These are phyloP conservation scores for Brachyalestes nurse DNA, from an alignment of 2,797 vertebrate species.

Conservation along the genomic window DNA sequence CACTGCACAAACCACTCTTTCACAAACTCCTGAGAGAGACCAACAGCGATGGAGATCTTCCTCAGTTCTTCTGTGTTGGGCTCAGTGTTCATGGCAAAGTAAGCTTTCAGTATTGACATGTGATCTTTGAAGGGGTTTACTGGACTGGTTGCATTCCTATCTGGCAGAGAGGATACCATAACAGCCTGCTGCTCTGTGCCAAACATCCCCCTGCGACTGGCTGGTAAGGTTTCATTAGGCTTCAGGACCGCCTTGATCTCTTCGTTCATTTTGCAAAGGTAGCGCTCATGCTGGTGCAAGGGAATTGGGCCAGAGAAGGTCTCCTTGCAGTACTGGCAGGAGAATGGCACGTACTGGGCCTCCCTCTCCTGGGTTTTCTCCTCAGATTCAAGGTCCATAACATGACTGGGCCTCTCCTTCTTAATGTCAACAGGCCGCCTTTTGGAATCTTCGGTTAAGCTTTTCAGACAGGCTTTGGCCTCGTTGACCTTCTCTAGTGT, in stretches of 20 bases:
- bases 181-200: conserved; percentile 84
- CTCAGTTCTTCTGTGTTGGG: conserved; percentile 96
- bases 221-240: conserved; percentile 84
- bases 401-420: conserved; percentile 86
- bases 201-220: conserved; percentile 78
- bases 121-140: conserved; percentile 91
- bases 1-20: conserved; percentile 95
- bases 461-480: conserved; percentile 92
- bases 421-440: conserved; percentile 87
- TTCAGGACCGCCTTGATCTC: conserved; percentile 96
- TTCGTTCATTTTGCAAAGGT: conserved; percentile 97
- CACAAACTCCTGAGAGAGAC: conserved; percentile 96
- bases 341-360: conserved; percentile 86
- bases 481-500: conserved; percentile 95
- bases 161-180: conserved; percentile 86
- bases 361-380: conserved; percentile 88
- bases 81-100: conserved; percentile 95
- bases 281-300: conserved; percentile 96
- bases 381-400: conserved; percentile 82
- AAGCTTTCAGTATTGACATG: conserved; percentile 93
- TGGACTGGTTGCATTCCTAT: conserved; percentile 86
- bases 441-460: conserved; percentile 88
- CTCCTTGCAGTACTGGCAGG: conserved; percentile 97
- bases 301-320: conserved; percentile 94
- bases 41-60: conserved; percentile 96